Conservation (phyloP, 1,140 invertebrate genomes). For the Aricia agestis region DNA sequence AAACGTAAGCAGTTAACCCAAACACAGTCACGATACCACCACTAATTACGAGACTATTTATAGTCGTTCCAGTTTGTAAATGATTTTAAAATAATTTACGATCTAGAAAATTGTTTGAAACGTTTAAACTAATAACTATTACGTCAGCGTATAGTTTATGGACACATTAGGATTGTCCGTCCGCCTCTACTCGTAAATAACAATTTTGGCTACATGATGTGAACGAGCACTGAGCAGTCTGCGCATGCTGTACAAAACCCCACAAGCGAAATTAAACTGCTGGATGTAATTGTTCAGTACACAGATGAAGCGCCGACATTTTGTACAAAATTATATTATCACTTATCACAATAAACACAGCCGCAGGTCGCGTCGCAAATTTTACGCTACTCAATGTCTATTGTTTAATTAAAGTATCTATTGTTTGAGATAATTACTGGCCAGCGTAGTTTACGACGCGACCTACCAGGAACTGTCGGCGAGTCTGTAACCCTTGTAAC, state of each 20-base stretch:
- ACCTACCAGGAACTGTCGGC: not conserved
- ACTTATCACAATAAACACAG: constrained; percentile 4
- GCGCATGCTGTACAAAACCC: constrained; percentile 1
- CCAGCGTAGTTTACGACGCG: not conserved
- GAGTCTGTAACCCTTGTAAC: not conserved
- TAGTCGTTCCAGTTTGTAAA: not conserved
- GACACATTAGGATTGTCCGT: not conserved
- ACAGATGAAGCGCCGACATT: not conserved
- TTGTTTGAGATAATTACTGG: not conserved
- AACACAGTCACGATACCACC: not conserved
- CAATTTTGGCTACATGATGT: not conserved
- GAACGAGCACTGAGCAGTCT: not conserved
- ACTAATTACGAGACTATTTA: not conserved
- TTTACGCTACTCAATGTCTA: not conserved
- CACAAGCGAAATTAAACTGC: not conserved
- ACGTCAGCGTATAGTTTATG: not conserved
- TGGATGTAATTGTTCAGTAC: not conserved
- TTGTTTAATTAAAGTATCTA: not conserved
- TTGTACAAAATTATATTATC: constrained; percentile 8
- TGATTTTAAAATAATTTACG: constrained; percentile 8
- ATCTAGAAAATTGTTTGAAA: constrained; percentile 9
- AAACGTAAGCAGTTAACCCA: not conserved
- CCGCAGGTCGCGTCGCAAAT: not conserved
- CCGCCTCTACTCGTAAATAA: not conserved
- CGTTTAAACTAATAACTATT: not conserved